Conservation (phyloP, 1,140 invertebrate genomes). For the Solen grandis region DNA sequence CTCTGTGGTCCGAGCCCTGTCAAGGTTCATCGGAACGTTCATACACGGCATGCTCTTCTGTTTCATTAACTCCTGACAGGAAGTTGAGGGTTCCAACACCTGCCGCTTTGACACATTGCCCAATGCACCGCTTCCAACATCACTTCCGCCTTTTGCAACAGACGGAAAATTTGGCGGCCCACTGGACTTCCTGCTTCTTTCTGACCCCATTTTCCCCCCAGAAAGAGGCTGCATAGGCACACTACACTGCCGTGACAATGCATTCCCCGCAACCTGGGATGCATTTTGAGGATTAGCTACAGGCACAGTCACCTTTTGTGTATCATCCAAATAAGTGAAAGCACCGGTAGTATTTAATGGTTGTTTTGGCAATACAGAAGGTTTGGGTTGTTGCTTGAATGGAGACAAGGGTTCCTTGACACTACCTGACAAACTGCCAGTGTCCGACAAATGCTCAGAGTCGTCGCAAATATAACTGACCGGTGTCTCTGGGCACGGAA, state of each 20-base stretch:
- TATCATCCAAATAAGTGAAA: no score
- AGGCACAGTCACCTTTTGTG: background rate
- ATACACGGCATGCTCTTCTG: slow-evolving; percentile 53
- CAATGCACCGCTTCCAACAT: background rate
- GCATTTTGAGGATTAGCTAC: background rate
- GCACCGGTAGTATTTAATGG: no score
- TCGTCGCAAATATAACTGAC: slow-evolving; percentile 29
- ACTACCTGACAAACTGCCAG: slow-evolving; percentile 7
- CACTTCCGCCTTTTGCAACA: no score
- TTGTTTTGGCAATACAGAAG: background rate
- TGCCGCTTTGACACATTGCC: no score
- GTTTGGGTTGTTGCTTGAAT: background rate
- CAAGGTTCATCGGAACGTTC: background rate
- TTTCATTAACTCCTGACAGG: slow-evolving; percentile 9
- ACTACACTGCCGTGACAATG: slow-evolving; percentile 30
- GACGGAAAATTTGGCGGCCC: background rate
- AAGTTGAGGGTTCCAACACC: slow-evolving; percentile 8
- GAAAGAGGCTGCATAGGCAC: background rate
- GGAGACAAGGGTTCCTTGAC: slow-evolving; percentile 16
- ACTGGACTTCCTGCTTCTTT: slow-evolving; percentile 28
- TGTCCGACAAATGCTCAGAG: slow-evolving; percentile 8
- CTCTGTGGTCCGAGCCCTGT: background rate
- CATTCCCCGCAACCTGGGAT: background rate
- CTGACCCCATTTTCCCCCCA: background rate
- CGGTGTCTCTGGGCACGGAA: slow-evolving; percentile 32